Conservation (phyloP, 2,113 vertebrate genomes). For the Gorsachius goisagi region DNA sequence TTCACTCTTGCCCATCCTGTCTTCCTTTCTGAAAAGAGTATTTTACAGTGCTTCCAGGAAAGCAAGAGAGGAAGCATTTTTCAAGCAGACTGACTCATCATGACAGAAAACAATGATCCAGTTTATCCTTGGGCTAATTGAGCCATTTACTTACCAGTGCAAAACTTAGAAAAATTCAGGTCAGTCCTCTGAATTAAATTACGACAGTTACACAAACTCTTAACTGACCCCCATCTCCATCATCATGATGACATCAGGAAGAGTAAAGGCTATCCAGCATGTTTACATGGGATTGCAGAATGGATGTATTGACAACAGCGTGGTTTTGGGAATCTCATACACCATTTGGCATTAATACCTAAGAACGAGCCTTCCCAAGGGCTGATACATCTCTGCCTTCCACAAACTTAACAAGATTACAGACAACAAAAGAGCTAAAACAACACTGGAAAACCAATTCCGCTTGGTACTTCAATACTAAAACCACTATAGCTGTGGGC, state of each 20-base stretch:
- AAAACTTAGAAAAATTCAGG: neutral
- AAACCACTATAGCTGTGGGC: neutral
- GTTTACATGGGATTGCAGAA: neutral
- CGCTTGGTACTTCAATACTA: neutral
- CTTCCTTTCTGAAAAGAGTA: neutral
- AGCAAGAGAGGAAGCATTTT: neutral
- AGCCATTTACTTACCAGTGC: neutral
- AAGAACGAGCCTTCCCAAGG: neutral
- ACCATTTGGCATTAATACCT: neutral
- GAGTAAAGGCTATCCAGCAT: neutral
- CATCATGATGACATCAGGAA: neutral
- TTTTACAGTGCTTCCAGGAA: neutral
- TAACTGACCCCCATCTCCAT: neutral
- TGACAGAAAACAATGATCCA: neutral
- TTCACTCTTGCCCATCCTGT: neutral
- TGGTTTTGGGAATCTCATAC: accelerated
- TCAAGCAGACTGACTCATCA: neutral
- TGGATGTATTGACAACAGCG: neutral
- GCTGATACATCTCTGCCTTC: neutral
- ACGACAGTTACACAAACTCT: neutral
- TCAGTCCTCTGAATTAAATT: neutral
- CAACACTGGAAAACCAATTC: neutral
- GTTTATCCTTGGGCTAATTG: neutral
- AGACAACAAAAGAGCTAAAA: neutral
- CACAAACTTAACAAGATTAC: accelerated